phyloP scores from a whole-genome alignment of 2,888 invertebrate genomes.

The Thecophora atra region DNA sequence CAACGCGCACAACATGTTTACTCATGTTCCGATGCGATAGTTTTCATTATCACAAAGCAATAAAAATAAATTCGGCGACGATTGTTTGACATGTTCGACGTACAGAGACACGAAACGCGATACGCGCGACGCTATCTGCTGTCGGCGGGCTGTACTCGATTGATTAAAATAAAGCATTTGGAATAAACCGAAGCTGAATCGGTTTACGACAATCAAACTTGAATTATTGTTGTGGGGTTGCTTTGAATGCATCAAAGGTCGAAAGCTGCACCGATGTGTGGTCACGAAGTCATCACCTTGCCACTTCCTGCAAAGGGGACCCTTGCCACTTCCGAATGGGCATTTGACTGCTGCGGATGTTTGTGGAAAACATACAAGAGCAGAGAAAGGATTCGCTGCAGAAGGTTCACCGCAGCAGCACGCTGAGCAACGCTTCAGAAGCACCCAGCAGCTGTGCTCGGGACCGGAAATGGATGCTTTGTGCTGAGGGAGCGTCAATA shows the following conservation, averaged over 20 bases:
- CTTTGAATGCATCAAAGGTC: neutral
- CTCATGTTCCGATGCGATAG: constrained; percentile 7
- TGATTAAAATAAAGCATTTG: neutral
- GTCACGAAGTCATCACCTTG: no score
- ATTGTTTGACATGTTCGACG: constrained; percentile 8
- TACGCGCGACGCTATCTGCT: neutral
- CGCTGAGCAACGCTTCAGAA: neutral
- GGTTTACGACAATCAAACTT: neutral
- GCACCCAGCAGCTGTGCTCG: neutral
- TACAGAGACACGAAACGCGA: neutral
- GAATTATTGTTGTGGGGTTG: neutral
- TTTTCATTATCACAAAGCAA: constrained; percentile 24
- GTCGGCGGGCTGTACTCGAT: neutral
- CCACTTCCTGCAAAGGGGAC: no score
- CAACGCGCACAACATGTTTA: constrained; percentile 12
- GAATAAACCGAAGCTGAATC: neutral
- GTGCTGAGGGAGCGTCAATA: neutral
- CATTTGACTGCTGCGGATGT: no score
- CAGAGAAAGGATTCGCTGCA: no score
- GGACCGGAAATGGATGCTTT: neutral
- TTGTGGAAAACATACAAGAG: no score
- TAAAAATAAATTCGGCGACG: constrained; percentile 25
- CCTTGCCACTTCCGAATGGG: no score
- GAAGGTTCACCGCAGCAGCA: no score
- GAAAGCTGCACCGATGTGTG: no score